These are phyloP conservation scores for Amphiprion percula DNA, from an alignment of 2,113 vertebrate species.

Conservation along the genomic window DNA sequence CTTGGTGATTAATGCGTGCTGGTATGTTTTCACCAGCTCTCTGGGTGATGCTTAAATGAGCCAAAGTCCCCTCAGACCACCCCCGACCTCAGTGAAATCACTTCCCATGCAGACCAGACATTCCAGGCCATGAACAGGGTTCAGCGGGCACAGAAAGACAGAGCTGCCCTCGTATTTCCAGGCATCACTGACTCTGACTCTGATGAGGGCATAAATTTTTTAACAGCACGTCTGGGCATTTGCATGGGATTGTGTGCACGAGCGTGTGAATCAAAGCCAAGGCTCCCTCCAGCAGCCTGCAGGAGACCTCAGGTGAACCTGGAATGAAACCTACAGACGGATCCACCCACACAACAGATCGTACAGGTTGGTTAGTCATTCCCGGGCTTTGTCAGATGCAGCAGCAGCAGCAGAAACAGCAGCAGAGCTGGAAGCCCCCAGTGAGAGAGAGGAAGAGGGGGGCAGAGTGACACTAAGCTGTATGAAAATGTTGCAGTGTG, in stretches of 20 bases:
- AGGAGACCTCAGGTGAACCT: conserved; percentile 58
- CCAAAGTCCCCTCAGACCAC: conserved; percentile 9
- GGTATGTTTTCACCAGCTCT: conserved; percentile 2
- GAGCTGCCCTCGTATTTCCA: conserved; percentile 23
- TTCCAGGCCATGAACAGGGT: conserved; percentile 38
- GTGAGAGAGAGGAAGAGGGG: neutral
- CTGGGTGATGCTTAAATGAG: conserved; percentile 27
- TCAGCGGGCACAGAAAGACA: conserved; percentile 26
- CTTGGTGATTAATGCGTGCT: conserved; percentile 12
- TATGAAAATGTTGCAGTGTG: conserved; percentile 53
- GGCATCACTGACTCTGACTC: conserved; percentile 25
- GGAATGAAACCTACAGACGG: conserved; percentile 10
- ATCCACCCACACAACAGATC: conserved; percentile 39
- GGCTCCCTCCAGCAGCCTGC: conserved; percentile 29
- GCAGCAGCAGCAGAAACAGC: conserved; percentile 9
- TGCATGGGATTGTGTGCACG: conserved; percentile 19
- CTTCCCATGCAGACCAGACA: conserved; percentile 11
- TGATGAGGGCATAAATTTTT: conserved; percentile 49
- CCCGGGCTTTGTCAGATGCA: conserved; percentile 4
- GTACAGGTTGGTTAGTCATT: conserved; percentile 49
- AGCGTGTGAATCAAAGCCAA: conserved; percentile 17
- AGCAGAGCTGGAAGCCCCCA: conserved; percentile 28
- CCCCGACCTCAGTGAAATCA: conserved; percentile 23
- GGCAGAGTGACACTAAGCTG: conserved; percentile 45
- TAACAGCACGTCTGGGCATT: conserved; percentile 20